phyloP scores from a whole-genome alignment of 1,140 invertebrate species.

The Brachionus koreanus region DNA sequence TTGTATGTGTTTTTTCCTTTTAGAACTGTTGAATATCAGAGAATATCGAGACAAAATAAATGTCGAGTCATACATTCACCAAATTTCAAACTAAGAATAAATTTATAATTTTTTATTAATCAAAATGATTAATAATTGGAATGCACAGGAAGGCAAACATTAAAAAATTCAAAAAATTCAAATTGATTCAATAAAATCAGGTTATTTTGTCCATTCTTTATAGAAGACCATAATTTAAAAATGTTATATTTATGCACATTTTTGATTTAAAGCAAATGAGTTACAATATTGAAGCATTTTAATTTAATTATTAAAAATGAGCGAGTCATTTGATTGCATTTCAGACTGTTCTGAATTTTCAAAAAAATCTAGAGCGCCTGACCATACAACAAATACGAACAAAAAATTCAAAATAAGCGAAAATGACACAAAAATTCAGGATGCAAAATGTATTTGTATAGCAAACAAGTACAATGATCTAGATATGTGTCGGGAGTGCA shows the following conservation, averaged over 20 bases:
- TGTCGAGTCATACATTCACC: background rate
- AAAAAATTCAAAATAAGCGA: background rate
- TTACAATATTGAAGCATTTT: background rate
- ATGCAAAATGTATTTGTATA: background rate
- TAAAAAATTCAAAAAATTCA: background rate
- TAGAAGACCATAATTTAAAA: background rate
- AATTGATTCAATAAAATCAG: background rate
- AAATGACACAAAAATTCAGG: background rate
- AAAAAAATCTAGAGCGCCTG: background rate
- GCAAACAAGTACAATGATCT: background rate
- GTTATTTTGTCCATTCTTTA: background rate
- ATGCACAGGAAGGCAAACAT: background rate
- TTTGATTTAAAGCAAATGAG: no score
- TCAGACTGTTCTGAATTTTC: background rate
- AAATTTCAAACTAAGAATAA: background rate
- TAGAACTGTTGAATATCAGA: no score
- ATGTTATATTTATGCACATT: background rate
- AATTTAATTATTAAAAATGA: background rate
- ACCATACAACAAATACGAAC: background rate
- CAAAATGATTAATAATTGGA: background rate
- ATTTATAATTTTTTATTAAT: background rate
- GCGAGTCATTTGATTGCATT: background rate
- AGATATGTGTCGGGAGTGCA: background rate
- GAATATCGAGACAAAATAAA: background rate
- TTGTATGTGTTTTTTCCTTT: no score